Evolutionary conservation across 2,888 invertebrate species (phyloP).

Genomic region (Chromoteleia sp.): DNA sequence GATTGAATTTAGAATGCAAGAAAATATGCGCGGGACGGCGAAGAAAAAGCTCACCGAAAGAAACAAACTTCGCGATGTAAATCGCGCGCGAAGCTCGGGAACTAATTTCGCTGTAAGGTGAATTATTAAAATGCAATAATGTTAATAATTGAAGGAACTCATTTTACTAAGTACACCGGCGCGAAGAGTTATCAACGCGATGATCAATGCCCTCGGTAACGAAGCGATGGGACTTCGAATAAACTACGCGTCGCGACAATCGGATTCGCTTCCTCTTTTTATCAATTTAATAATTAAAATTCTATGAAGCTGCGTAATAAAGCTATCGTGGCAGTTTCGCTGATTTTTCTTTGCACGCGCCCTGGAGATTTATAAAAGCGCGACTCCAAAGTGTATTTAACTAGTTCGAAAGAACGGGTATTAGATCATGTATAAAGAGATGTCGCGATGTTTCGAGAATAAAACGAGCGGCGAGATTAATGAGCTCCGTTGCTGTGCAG

Average conservation of each 20-base stretch:
- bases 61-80: slow-evolving; percentile 32
- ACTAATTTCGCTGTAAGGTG: slow-evolving; percentile 20
- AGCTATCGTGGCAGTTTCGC: slow-evolving; percentile 33
- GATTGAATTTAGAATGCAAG: slow-evolving; percentile 28
- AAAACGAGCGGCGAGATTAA: slow-evolving; percentile 43
- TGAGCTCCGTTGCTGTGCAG: slow-evolving; percentile 38
- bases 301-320: slow-evolving; percentile 50
- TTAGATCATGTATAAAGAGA: slow-evolving; percentile 53
- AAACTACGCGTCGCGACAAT: slow-evolving; percentile 33
- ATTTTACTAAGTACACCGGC: slow-evolving; percentile 50
- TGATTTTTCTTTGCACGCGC: slow-evolving; percentile 23
- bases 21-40: background rate
- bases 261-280: slow-evolving; percentile 31
- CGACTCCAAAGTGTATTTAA: slow-evolving; percentile 43
- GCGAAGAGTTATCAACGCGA: slow-evolving; percentile 43
- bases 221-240: slow-evolving; percentile 28
- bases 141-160: slow-evolving; percentile 52
- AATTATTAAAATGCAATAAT: slow-evolving; percentile 56
- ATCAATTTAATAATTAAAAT: slow-evolving; percentile 59
- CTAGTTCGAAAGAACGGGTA: slow-evolving; percentile 27
- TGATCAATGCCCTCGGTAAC: slow-evolving; percentile 45
- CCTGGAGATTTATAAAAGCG: slow-evolving; percentile 33
- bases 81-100: slow-evolving; percentile 20
- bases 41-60: slow-evolving; percentile 3
- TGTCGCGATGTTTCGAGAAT: slow-evolving; percentile 45